phyloP scores from a whole-genome alignment of 1,140 invertebrate genomes.

The Drosophila lacteicornis region DNA sequence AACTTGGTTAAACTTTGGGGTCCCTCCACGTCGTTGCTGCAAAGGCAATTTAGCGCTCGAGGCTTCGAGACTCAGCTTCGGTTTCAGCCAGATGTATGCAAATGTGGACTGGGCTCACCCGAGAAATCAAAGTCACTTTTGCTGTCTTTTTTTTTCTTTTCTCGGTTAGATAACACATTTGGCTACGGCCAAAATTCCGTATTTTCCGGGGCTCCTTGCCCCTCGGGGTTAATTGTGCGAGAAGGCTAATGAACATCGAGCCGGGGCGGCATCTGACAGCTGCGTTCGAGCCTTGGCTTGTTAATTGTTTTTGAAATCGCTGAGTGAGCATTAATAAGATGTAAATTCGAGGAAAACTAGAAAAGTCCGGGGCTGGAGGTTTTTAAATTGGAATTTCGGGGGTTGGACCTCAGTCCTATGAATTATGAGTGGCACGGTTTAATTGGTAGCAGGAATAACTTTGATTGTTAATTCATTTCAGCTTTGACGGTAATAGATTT shows the following conservation, averaged over 20 bases:
- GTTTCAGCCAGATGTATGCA: slow-evolving; percentile 50
- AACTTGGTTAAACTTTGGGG: slow-evolving; percentile 59
- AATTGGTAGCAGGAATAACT: slow-evolving; percentile 22
- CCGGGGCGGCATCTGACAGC: slow-evolving; percentile 34
- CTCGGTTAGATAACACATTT: slow-evolving; percentile 58
- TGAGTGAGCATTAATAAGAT: slow-evolving; percentile 58
- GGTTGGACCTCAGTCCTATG: slow-evolving; percentile 13
- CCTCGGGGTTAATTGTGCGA: slow-evolving; percentile 61
- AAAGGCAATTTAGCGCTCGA: slow-evolving; percentile 68
- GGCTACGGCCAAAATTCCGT: slow-evolving; percentile 14
- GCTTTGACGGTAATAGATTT: background rate
- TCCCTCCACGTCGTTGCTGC: slow-evolving; percentile 36
- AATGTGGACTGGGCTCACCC: slow-evolving; percentile 33
- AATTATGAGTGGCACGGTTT: slow-evolving; percentile 32
- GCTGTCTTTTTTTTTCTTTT: slow-evolving; percentile 27
- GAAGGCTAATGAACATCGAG: slow-evolving; percentile 59
- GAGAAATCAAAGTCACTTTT: slow-evolving; percentile 69
- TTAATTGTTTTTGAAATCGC: slow-evolving; percentile 57
- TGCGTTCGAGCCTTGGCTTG: slow-evolving; percentile 28
- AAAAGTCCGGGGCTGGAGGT: slow-evolving; percentile 1
- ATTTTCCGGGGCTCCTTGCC: slow-evolving; percentile 11
- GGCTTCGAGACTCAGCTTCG: slow-evolving; percentile 13
- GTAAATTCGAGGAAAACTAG: slow-evolving; percentile 49
- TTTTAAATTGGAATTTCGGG: slow-evolving; percentile 25
- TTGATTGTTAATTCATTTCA: slow-evolving; percentile 42